Conservation (phyloP, 2,113 vertebrate genomes). For the Catharus fuscescens region DNA sequence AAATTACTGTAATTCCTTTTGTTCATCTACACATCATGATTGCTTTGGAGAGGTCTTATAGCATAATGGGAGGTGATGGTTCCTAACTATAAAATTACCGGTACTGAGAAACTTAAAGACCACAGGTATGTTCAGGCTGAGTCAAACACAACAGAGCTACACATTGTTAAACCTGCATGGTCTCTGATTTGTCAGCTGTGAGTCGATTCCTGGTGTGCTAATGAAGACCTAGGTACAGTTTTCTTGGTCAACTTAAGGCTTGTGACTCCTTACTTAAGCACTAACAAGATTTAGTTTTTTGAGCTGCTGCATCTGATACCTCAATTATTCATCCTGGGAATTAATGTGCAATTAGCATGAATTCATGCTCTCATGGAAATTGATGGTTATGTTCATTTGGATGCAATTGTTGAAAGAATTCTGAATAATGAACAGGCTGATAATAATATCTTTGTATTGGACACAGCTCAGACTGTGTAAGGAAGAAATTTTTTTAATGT, state of each 20-base stretch:
- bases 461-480: constrained; percentile 23
- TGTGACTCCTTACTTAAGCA: constrained; percentile 66
- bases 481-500: constrained; percentile 18
- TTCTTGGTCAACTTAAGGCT: constrained; percentile 71
- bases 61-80: background rate
- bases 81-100: background rate
- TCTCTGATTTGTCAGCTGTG: constrained; percentile 64
- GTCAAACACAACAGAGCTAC: constrained; percentile 41
- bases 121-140: constrained; percentile 36
- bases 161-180: constrained; percentile 47
- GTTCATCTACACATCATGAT: background rate
- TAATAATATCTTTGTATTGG: constrained; percentile 65
- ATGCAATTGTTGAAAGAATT: constrained; percentile 47
- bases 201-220: constrained; percentile 66
- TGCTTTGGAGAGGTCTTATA: background rate
- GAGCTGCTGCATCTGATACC: constrained; percentile 65
- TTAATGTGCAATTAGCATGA: constrained; percentile 76
- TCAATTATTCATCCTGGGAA: constrained; percentile 76
- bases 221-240: constrained; percentile 71
- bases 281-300: constrained; percentile 69
- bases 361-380: constrained; percentile 68
- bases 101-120: constrained; percentile 11
- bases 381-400: constrained; percentile 66
- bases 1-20: background rate
- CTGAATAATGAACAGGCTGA: constrained; percentile 61